Evolutionary conservation across 2,888 invertebrate genomes (phyloP), one percentile per base, ranked within the genome.

Genomic region (Sicus ferrugineus): DNA sequence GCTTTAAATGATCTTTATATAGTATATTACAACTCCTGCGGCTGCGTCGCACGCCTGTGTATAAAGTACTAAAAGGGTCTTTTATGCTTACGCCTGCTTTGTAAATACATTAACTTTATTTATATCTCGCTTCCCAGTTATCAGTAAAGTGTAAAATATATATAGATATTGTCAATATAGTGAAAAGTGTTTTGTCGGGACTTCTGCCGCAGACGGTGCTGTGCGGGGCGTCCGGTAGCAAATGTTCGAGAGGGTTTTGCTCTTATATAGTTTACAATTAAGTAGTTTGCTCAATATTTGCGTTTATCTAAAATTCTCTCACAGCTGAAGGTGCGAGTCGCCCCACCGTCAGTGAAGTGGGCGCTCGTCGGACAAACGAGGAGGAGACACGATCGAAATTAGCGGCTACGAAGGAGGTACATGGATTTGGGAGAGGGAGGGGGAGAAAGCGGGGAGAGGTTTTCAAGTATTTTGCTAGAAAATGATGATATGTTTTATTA

Each of bases 121-220:
- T 70, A 69, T 46, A 46, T 71, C 65, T 67, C 28, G 23, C 21
- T 61, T 61, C 46, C 19, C 68, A 70, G 50, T 63, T 34, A 61
- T 77, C 81, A 81, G 80, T 82, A 81, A 81, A 82, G 82, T 82
- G 82, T 82, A 82, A 82, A 82, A 82, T 82, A 82, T 81, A 82
- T 80, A 80, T 81, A 82, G 83, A 82, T 82, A 82, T 82, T 82
- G 82, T 82, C 82, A 82, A 82, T 82, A 82, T 82, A 82, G 82
- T 82, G 81, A 82, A 79, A 82, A 81, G 83, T 82, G 82, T 75
- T 74, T 77, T 79, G 79, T 79, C 78, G 78, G 80, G 75, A 79
- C 74, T 74, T 77, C 78, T 75, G 73, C 69, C 67, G 50, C 67
- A 58, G 58, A 46, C 63, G n/a, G 28, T 38, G 48, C 67, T 63